These are phyloP conservation scores for Paracanthobrama guichenoti DNA, from an alignment of 2,113 vertebrate species.

Conservation along the genomic window DNA sequence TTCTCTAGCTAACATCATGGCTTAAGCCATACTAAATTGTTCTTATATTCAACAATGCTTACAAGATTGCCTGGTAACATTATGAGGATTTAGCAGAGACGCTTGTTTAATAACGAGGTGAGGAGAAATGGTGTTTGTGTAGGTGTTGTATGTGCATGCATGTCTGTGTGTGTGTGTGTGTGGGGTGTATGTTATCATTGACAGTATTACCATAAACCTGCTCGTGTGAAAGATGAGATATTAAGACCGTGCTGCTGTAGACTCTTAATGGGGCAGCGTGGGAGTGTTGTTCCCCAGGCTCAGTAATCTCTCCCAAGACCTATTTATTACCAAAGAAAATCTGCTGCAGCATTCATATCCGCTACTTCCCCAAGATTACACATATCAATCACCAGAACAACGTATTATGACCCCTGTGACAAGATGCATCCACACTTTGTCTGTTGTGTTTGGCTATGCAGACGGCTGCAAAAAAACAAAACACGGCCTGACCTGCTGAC, in stretches of 20 bases:
- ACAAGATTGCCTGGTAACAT: conserved; percentile 58
- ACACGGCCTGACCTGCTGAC: neutral
- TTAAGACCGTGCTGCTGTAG: conserved; percentile 32
- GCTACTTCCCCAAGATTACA: conserved; percentile 5
- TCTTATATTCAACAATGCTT: conserved; percentile 59
- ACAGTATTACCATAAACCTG: conserved; percentile 42
- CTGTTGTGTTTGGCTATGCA: neutral
- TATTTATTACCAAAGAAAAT: conserved; percentile 36
- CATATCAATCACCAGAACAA: conserved; percentile 26
- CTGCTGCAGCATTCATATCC: conserved; percentile 28
- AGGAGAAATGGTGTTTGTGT: conserved; percentile 47
- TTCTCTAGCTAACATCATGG: conserved; percentile 55
- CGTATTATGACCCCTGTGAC: neutral
- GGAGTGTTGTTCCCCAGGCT: conserved; percentile 38
- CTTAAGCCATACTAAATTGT: conserved; percentile 56
- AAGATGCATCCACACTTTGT: neutral
- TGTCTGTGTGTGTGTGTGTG: neutral
- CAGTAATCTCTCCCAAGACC: conserved; percentile 38
- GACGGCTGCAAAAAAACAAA: neutral
- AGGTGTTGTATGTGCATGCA: neutral
- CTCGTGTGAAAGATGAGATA: conserved; percentile 44
- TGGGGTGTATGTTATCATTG: conserved; percentile 18
- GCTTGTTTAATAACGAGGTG: conserved; percentile 52
- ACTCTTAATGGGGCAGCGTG: conserved; percentile 37
- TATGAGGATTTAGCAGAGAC: conserved; percentile 58